phyloP scores from a whole-genome alignment of 2,113 vertebrate species.

The Cricetomys ansorgei region DNA sequence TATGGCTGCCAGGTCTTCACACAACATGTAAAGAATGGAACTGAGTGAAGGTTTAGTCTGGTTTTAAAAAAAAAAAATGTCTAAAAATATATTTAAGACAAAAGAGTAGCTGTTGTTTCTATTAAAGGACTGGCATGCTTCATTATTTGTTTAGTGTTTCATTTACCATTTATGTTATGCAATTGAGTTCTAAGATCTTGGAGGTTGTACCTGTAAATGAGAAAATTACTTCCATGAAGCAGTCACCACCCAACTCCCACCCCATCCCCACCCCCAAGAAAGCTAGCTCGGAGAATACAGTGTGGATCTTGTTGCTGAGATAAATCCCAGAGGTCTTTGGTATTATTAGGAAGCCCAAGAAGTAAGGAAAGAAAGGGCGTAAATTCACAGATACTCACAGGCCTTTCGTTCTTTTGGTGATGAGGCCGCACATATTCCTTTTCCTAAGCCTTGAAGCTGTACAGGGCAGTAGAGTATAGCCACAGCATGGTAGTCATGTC shows the following conservation, averaged over 20 bases:
- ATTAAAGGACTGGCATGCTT: not conserved
- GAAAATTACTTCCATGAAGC: not conserved
- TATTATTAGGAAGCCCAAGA: slow-evolving; percentile 23
- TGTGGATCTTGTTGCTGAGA: not conserved
- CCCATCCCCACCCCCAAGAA: not conserved
- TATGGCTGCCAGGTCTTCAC: not conserved
- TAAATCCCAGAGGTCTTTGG: not conserved
- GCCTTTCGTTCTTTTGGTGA: not conserved
- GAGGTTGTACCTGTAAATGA: slow-evolving; percentile 7
- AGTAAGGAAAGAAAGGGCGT: not conserved
- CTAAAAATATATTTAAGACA: slow-evolving; percentile 12
- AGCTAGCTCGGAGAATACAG: no score
- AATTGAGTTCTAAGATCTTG: slow-evolving; percentile 29
- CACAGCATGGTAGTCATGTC: not conserved
- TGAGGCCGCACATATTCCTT: not conserved
- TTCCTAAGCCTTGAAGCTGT: not conserved
- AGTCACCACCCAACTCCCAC: no score
- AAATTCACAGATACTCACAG: not conserved
- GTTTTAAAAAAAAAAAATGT: slow-evolving; percentile 26
- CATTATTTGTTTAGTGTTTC: not conserved
- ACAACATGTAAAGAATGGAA: not conserved
- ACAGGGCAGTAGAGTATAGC: not conserved
- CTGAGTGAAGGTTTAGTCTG: not conserved
- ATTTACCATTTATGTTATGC: not conserved
- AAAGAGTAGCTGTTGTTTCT: not conserved